Base-by-base conservation (phyloP, 2,113 vertebrate genomes). In the Melanostigma gelatinosum region DNA sequence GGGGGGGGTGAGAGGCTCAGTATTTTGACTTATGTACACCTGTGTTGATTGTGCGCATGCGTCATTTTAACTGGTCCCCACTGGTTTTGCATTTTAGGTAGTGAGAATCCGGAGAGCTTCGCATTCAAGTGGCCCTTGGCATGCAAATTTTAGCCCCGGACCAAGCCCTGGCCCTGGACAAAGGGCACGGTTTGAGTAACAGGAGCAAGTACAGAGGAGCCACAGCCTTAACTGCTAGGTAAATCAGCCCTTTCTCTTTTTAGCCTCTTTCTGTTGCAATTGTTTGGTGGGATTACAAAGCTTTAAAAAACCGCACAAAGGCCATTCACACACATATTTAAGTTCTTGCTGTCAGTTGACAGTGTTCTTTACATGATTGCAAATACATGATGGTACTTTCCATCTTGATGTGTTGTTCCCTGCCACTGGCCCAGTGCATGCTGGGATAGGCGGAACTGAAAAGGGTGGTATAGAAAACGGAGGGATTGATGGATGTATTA, bases 11-110 rank as follows among this genome's bases (percentile, higher is more conserved):
- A 75, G 83, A 74, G 60, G 79, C 32, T 72, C 46, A 34, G 70
- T 85, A 80, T 80, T 90, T 90, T 88, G 74, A 89, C 78, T 82
- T 72, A 50, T 72, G 86, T 76, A 88, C 93, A 95, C 94, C 94
- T 94, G 94, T 87, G 86, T 81, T 91, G 84, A 81, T 66, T 90
- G 80, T 89, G 86, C 72, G 77, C 75, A 67, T 92, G 88, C 63
- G 52, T 82, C 88, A 87, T 92, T 94, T 93, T 93, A 94, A 95
- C 94, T 94, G 94, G 93, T 91, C 92, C 87, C 93, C 89, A 74
- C 92, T 80, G 80, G 91, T 94, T 95, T 96, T 96, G 94, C 95
- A 96, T 96, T 94, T 82, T 90, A 94, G 95, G 89, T 90, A 94
- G 88, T 93, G 91, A 94, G 85, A 94, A 93, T 94, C 94, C 90